Base-by-base conservation (phyloP, 2,888 invertebrate genomes). In the Epistrophe eligans region DNA sequence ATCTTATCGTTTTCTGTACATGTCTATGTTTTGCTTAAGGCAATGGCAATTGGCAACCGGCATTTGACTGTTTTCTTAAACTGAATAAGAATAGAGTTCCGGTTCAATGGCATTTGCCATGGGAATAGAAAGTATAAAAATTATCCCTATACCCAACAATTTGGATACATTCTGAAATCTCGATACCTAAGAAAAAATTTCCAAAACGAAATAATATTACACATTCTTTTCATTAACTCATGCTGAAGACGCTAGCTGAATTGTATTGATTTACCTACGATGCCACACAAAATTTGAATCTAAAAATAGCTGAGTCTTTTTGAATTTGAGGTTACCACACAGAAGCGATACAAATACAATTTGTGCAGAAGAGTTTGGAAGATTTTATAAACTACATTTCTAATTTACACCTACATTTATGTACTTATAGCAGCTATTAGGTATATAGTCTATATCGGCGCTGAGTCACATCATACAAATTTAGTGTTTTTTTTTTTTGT, bases 181-280 rank as follows among this genome's bases (percentile, higher is more conserved):
- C 10, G 19, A 17, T 10, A 19, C 52, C 3, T 28, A 28, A 24
- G 52, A 28, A 55, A n/a, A 66, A 35, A 48, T 66, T 35, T 35
- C 48, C 48, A 17, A 43, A 24, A 17, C 9, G n/a, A 45, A n/a
- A n/a, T n/a, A n/a, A 45, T 7, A 45, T 48, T 17, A 9, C 45
- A 40, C 45, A 62, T n/a, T 17, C 10, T 38, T 62, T 40, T 66
- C 45, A 19, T 17, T 66, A 35, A 17, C 9, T 2, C 3, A 45
- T 48, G 45, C 4, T 28, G 7, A 66, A 32, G 64, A 48, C 28
- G 43, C n/a, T 48, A 45, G 10, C 32, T 48, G 32, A 28, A 48
- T 45, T 32, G 45, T 66, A 66, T 66, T 66, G 48, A 66, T 66
- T 64, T 48, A 24, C 24, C 24, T 24, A 66, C 32, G 48, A 62